phyloP scores from a whole-genome alignment of 2,113 vertebrate genomes.

The Hassar affinis region DNA sequence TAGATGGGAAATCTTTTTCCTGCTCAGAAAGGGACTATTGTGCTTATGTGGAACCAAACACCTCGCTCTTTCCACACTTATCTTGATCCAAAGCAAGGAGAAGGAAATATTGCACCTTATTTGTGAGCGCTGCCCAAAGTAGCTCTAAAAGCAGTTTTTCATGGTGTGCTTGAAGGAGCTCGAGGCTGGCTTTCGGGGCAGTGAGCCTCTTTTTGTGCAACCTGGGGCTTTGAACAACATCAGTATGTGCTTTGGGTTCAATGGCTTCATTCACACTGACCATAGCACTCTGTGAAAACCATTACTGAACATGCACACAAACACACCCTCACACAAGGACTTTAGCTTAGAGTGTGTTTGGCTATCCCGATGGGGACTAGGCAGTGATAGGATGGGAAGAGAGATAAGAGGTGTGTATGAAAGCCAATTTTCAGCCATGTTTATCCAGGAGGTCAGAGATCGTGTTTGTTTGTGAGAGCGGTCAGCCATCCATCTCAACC shows the following conservation, averaged over 20 bases:
- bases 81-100: constrained; percentile 44
- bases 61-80: constrained; percentile 41
- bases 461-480: constrained; percentile 48
- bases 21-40: constrained; percentile 44
- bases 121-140: constrained; percentile 42
- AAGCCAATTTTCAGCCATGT: constrained; percentile 34
- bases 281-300: constrained; percentile 12
- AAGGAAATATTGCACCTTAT: constrained; percentile 38
- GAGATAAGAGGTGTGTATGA: constrained; percentile 44
- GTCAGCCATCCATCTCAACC: constrained; percentile 39
- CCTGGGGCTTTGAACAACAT: constrained; percentile 38
- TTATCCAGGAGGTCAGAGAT: constrained; percentile 50
- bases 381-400: neutral
- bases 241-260: constrained; percentile 39
- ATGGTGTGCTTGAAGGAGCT: constrained; percentile 30
- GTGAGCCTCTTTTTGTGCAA: constrained; percentile 30
- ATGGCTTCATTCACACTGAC: constrained; percentile 47
- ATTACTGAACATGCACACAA: constrained; percentile 17
- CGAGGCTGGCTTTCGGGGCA: neutral
- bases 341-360: constrained; percentile 16
- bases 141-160: constrained; percentile 44
- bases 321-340: constrained; percentile 32
- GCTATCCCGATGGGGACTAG: neutral
- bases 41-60: constrained; percentile 40
- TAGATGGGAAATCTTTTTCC: constrained; percentile 19